A percentile compares a stretch with the other conserved stretches of the same genome.
Conservation (phyloP, 2,797 vertebrate genomes). For the Carcharodon carcharias region DNA sequence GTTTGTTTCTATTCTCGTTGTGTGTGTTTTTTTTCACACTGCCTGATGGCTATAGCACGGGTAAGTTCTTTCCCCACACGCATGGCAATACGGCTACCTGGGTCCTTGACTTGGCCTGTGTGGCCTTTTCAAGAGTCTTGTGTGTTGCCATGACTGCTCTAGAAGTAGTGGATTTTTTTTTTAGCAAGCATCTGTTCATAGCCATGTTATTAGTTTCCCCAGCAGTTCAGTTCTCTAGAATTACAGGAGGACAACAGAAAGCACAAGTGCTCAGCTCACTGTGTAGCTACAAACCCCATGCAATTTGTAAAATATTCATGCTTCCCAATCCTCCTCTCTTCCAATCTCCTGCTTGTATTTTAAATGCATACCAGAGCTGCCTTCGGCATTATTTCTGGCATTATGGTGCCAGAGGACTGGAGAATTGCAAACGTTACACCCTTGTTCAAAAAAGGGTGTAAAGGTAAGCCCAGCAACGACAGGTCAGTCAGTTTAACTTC, state of each 20-base stretch:
- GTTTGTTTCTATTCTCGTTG: conserved; percentile 48
- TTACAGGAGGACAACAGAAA: background rate
- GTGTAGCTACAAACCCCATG: background rate
- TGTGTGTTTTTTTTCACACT: conserved; percentile 63
- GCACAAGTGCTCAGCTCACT: background rate
- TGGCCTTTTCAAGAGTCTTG: conserved; percentile 56
- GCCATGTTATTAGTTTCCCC: background rate
- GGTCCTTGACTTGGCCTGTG: conserved; percentile 56
- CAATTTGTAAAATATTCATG: background rate
- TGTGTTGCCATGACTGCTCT: conserved; percentile 61
- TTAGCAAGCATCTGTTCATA: background rate
- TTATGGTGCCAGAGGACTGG: too few relatives aligned
- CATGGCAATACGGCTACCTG: conserved; percentile 61
- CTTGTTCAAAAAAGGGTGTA: too few relatives aligned
- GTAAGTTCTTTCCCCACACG: conserved; percentile 63
- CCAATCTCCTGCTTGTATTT: background rate
- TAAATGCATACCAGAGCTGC: background rate
- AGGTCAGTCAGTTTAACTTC: too few relatives aligned
- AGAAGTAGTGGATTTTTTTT: background rate
- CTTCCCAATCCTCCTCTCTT: background rate
- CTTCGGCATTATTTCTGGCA: background rate
- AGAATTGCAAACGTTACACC: too few relatives aligned
- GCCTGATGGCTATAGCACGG: conserved; percentile 48
- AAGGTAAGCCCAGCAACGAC: too few relatives aligned
- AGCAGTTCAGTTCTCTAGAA: background rate